Conservation (phyloP, 2,113 vertebrate species). For the Petroica traversi region DNA sequence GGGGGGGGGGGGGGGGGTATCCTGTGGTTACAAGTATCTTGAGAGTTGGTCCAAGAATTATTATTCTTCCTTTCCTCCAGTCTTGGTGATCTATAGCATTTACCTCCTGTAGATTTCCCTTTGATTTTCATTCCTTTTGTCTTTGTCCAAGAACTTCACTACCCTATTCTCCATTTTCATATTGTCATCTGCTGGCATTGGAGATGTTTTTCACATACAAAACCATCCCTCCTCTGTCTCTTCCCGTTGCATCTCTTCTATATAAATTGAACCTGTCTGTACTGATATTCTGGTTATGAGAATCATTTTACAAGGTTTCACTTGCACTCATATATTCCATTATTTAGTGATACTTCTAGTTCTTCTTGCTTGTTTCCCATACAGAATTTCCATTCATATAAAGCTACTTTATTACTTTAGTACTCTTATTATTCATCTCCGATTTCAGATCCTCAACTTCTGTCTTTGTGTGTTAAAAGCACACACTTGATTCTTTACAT, state of each 20-base stretch:
- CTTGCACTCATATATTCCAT: constrained; percentile 37
- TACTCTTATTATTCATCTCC: constrained; percentile 36
- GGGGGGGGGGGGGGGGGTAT: constrained; percentile 47
- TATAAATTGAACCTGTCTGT: constrained; percentile 62
- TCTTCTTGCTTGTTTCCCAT: constrained; percentile 61
- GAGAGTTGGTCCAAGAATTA: constrained; percentile 61
- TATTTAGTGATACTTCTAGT: constrained; percentile 62
- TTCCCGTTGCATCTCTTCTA: constrained; percentile 3
- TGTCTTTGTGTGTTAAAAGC: constrained; percentile 17
- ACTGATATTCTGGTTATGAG: constrained; percentile 66
- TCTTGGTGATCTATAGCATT: constrained; percentile 52
- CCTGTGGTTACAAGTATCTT: constrained; percentile 64
- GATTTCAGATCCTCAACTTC: constrained; percentile 29
- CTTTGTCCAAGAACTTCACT: constrained; percentile 65
- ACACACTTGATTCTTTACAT: background rate
- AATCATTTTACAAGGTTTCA: constrained; percentile 59
- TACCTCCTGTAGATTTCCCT: constrained; percentile 60
- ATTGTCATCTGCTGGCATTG: constrained; percentile 54
- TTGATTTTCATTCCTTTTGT: constrained; percentile 69
- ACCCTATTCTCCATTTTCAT: constrained; percentile 59
- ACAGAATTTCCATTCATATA: constrained; percentile 45
- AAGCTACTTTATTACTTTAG: constrained; percentile 14
- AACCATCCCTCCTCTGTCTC: constrained; percentile 19
- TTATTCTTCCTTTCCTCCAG: constrained; percentile 56
- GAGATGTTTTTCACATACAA: constrained; percentile 53